Evolutionary conservation across 1,140 invertebrate genomes (phyloP).

Genomic region (Aphidius gifuensis): DNA sequence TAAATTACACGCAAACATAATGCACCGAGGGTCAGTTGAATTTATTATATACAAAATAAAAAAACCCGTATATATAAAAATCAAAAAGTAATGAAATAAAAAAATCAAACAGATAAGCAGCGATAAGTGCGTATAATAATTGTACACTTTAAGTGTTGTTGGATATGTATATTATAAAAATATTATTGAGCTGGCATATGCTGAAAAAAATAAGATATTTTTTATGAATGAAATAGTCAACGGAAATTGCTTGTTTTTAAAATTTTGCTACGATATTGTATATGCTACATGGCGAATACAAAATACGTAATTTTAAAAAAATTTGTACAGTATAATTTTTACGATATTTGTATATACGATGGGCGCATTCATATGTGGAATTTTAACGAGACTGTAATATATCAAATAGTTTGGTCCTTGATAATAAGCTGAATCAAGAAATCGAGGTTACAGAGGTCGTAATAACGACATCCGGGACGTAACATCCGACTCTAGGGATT

Average conservation of each 20-base stretch:
- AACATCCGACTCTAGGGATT: no score
- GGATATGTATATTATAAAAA: background rate
- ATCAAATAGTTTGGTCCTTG: constrained; percentile 5
- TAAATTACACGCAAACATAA: constrained; percentile 17
- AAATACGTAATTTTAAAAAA: constrained; percentile 16
- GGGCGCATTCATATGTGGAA: no score
- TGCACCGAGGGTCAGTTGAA: background rate
- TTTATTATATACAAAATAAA: no score
- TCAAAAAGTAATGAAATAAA: no score
- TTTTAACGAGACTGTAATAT: background rate
- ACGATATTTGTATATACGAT: background rate
- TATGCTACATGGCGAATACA: constrained; percentile 29
- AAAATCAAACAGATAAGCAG: no score
- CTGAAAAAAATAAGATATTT: constrained; percentile 23
- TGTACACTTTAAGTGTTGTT: background rate
- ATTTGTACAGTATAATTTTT: background rate
- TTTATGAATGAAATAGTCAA: constrained; percentile 33
- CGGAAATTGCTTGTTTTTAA: constrained; percentile 36
- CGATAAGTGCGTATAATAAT: background rate
- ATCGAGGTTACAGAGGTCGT: constrained; percentile 18
- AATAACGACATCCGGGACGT: constrained; percentile 17
- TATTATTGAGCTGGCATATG: constrained; percentile 13
- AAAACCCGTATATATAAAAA: no score
- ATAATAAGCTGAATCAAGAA: constrained; percentile 5
- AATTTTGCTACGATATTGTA: constrained; percentile 17